Evolutionary conservation across 2,797 vertebrate genomes (phyloP), one percentile per base, ranked within the genome.

Genomic region (Balearica regulorum): DNA sequence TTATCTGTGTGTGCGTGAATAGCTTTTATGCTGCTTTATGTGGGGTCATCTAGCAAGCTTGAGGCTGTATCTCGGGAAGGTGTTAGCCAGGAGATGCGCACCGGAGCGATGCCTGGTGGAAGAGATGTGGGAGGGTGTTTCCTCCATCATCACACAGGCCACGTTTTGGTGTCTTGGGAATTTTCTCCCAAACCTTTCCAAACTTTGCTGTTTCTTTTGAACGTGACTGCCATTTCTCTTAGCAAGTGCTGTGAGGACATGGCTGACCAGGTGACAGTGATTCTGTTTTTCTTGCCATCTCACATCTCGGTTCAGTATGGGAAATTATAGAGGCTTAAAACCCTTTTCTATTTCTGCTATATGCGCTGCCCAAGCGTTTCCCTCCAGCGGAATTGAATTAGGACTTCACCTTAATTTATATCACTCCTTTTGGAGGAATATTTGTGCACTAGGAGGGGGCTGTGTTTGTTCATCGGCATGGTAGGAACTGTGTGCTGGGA

Each of bases 111-210:
- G n/a, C 10, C 31, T 73, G 72, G 1, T 20, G 8, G 37, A 25
- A 33, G 61, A 41, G 9, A 5, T 2, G 3, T 4, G 1, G 8
- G 3, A 13, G 2, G 17, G 5, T 13, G 33, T 28, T 41, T 72
- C 20, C 35, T 48, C 53, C 41, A 13, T 33, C 55, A 3, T 18
- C 25, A 7, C 18, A 64, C 80, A 87, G 37, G 16, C 43, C 55
- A 8, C 3, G 3, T 2, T 70, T 80, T 28, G 41, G 28, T 46
- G 20, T 21, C 6, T 43, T n/a, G 20, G 37, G 41, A 41, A 49
- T 78, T 66, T 86, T 25, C 46, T 68, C 49, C 39, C 46, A 62
- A 28, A 33, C 20, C 5, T 46, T 54, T 72, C n/a, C n/a, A 43
- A 65, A 37, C 3, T 37, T 83, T 66, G 10, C 28, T 51, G 6